Conservation (phyloP, 1,140 invertebrate species). For the Trichogramma pretiosum region DNA sequence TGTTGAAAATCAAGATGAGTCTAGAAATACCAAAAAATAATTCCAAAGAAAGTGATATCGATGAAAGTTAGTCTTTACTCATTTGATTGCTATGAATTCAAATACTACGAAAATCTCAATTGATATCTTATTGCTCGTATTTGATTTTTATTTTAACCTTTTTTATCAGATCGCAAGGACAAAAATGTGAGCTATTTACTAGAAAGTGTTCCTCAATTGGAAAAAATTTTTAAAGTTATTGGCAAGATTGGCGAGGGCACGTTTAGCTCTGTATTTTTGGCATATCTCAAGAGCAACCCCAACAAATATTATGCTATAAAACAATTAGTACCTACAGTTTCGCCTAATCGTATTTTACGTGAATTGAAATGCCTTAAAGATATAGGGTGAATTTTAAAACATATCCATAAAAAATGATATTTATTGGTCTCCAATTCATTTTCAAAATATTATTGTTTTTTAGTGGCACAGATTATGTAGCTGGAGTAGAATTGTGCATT, state of each 20-base stretch:
- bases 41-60: too few relatives aligned
- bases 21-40: too few relatives aligned
- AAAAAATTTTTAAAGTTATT: too few relatives aligned
- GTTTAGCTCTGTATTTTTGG: constrained; percentile 73
- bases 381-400: constrained; percentile 58
- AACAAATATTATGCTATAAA: constrained; percentile 66
- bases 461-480: constrained; percentile 75
- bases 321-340: constrained; percentile 73
- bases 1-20: too few relatives aligned
- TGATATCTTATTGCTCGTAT: too few relatives aligned
- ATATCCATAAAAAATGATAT: background rate
- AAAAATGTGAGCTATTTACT: too few relatives aligned
- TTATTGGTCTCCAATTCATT: background rate
- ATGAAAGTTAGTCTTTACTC: too few relatives aligned
- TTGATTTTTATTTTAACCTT: too few relatives aligned
- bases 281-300: constrained; percentile 52
- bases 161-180: too few relatives aligned
- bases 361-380: constrained; percentile 70
- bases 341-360: constrained; percentile 65
- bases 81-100: too few relatives aligned
- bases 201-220: too few relatives aligned
- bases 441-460: constrained; percentile 29
- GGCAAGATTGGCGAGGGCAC: constrained; percentile 72
- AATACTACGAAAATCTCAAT: too few relatives aligned
- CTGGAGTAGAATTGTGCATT: constrained; percentile 69